A percentile compares a stretch with the other conserved stretches of the same genome.
Evolutionary conservation across 2,888 invertebrate genomes (phyloP).

Genomic region (Agrenia bidenticulata): DNA sequence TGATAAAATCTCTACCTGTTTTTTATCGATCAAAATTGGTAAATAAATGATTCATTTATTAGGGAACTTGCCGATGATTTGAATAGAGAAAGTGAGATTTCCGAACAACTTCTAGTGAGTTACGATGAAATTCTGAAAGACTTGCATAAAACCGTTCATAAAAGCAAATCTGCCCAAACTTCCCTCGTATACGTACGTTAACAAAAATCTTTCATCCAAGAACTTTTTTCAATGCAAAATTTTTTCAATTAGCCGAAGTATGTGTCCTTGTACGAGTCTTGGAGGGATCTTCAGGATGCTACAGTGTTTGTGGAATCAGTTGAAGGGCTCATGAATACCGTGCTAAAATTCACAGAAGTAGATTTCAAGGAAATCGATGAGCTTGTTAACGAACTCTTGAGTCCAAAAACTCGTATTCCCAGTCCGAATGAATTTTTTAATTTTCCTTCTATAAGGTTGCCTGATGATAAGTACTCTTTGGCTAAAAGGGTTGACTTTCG

Average conservation of each 20-base stretch:
- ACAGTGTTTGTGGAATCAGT: constrained; percentile 32
- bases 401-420: constrained; percentile 23
- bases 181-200: constrained; percentile 32
- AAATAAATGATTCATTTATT: constrained; percentile 6
- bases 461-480: constrained; percentile 27
- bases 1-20: background rate
- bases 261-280: constrained; percentile 33
- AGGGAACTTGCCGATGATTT: constrained; percentile 36
- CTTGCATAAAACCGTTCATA: constrained; percentile 18
- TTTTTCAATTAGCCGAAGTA: constrained; percentile 39
- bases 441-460: constrained; percentile 29
- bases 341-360: constrained; percentile 26
- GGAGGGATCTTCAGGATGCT: constrained; percentile 42
- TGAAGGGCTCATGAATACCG: constrained; percentile 19
- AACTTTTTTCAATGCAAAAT: background rate
- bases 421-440: constrained; percentile 43
- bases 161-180: constrained; percentile 19
- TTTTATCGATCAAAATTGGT: background rate
- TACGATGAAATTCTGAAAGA: constrained; percentile 17
- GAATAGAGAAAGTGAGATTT: constrained; percentile 25
- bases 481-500: constrained; percentile 36
- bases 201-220: too few species aligned
- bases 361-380: constrained; percentile 37
- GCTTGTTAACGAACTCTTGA: constrained; percentile 23
- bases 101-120: background rate